Conservation (phyloP, 1,140 invertebrate genomes). For the Anoplophora glabripennis region DNA sequence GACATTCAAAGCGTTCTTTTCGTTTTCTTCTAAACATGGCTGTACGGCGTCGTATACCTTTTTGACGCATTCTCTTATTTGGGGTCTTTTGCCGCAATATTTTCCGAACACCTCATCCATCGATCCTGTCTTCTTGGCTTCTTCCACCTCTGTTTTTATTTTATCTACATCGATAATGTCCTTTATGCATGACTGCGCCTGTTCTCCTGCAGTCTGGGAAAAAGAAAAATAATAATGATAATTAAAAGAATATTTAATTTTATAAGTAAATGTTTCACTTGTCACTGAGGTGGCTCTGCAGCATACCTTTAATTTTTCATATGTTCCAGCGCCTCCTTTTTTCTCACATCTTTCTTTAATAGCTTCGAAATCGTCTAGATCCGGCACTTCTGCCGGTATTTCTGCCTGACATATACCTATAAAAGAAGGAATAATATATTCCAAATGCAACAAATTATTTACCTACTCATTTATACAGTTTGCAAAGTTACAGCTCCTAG, state of each 20-base stretch:
- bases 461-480: too few relatives aligned
- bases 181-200: conserved; percentile 32
- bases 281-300: too few relatives aligned
- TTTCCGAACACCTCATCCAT: conserved; percentile 66
- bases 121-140: conserved; percentile 51
- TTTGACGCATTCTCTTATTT: conserved; percentile 58
- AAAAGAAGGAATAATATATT: background rate
- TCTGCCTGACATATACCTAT: conserved; percentile 3
- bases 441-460: too few relatives aligned
- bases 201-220: conserved; percentile 39
- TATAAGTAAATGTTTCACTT: too few relatives aligned
- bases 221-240: conserved; percentile 2
- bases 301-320: conserved; percentile 12
- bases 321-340: conserved; percentile 12
- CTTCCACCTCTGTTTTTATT: conserved; percentile 59
- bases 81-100: conserved; percentile 64
- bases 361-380: conserved; percentile 13
- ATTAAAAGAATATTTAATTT: background rate
- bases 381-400: background rate
- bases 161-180: conserved; percentile 25
- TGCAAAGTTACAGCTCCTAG: too few relatives aligned
- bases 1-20: conserved; percentile 57
- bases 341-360: conserved; percentile 14
- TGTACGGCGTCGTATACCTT: conserved; percentile 59
- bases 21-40: conserved; percentile 61